Evolutionary conservation across 2,113 vertebrate species (phyloP), one percentile per base, ranked within the genome.

Genomic region (Eleginops maclovinus): DNA sequence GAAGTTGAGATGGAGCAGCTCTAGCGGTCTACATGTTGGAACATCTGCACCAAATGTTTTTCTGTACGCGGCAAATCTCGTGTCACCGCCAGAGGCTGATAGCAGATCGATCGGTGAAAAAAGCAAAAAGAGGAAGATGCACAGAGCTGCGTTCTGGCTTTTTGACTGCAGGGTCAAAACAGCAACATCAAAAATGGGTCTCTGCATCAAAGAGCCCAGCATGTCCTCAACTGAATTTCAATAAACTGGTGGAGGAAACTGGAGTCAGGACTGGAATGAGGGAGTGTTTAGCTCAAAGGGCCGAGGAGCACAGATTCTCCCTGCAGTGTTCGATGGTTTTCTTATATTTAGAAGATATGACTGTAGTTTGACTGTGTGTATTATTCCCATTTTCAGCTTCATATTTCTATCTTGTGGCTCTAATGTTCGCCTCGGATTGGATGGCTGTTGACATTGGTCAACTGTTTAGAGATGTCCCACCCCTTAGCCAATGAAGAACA

Each of bases 21-120:
- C 61, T n/a, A 60, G 54, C 47, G 24, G 13, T 31, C 50, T 59
- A 5, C 46, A 77, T 36, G 66, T 60, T 61, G 21, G 14, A n/a
- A 0, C 49, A 49, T 77, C 83, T 81, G 51, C 63, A 65, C 55
- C 28, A 14, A 47, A 54, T 53, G 59, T 62, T 69, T 73, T 65
- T 53, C 70, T 69, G 62, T 64, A 53, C 68, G 65, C 49, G 24
- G 67, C 59, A 70, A 62, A 81, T 66, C 82, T 64, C 26, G n/a
- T n/a, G 9, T 31, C 28, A 1, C 36, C 2, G 11, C 64, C 68
- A 53, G 65, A 73, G 72, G 50, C 67, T 4, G 6, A 62, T 43
- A 55, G 71, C 0, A 16, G 28, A 65, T 83, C 49, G 36, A 67
- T 58, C 4, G 51, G 15, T 43, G 21, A 24, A 22, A 49, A 26